Evolutionary conservation across 23 tunicate species (phyloP).

Genomic region (Ascidia mentula): DNA sequence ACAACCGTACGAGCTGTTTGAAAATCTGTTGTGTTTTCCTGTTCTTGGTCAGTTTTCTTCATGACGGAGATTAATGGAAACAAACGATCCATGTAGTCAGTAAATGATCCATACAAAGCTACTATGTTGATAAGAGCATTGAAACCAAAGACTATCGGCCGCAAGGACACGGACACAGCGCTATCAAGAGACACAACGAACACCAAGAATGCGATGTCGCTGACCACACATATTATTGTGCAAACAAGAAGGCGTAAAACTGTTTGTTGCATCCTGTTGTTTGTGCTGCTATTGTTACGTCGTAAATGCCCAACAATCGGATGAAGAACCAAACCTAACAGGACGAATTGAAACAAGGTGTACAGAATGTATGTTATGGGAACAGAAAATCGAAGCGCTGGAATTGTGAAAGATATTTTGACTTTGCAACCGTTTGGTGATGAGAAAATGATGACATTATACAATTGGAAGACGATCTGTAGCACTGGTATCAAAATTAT

Average conservation of each 20-base stretch:
- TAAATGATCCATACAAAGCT: conserved; percentile 8
- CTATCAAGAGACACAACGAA: background rate
- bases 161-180: background rate
- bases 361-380: conserved; percentile 4
- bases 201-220: conserved; percentile 14
- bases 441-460: background rate
- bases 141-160: conserved; percentile 4
- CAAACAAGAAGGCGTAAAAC: conserved; percentile 11
- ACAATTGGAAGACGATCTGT: background rate
- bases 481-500: background rate
- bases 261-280: background rate
- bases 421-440: background rate
- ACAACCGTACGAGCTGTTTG: too few relatives aligned
- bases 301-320: conserved; percentile 19
- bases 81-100: background rate
- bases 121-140: conserved; percentile 13
- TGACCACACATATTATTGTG: conserved; percentile 10
- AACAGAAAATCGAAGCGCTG: background rate
- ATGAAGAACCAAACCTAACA: conserved; percentile 12
- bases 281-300: background rate
- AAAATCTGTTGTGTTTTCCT: too few relatives aligned
- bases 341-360: conserved; percentile 1
- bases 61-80: background rate
- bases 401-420: too few relatives aligned
- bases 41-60: too few relatives aligned